Base-by-base conservation (phyloP, 2,797 vertebrate species). In the Mormyrus proboscirostris region DNA sequence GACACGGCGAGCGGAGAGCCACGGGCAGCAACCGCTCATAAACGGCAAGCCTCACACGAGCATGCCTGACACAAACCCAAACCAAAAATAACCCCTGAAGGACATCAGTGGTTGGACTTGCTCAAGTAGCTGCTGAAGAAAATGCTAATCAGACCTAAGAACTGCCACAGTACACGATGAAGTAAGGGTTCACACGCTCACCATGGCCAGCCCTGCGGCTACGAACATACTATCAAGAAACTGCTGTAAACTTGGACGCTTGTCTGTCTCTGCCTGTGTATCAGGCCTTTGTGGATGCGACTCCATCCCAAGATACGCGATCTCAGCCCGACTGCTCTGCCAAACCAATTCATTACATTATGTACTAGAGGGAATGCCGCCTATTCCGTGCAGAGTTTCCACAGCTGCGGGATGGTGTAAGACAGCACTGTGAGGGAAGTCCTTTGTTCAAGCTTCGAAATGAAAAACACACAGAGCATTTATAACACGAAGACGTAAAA, bases 121-220 rank as follows among this genome's bases (percentile, higher is more conserved):
- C 90, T 89, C 57, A 92, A 69, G 88, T 59, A 89, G 88, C 88
- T 86, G 84, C 16, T 73, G 88, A 82, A 79, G 86, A 90, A 91
- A 92, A 90, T 90, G 93, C 90, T 62, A 92, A 93, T 90, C 90
- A 91, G 86, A 87, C 76, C 41, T 83, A 62, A 90, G 88, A 88
- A 33, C 25, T 12, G 3, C 9, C 29, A 9, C 62, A 12, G 62
- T 29, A 12, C 62, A 69, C 10, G 7, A 25, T 62, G n/a, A 62
- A 53, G 2, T 53, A 53, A 69, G 62, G 25, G 9, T n/a, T 10
- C 22, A 65, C 1, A 33, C 62, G 14, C 10, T 29, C 62, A 29
- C 62, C 62, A 69, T 12, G 25, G 62, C 62, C 3, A 33, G 9
- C 25, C 25, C 62, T 4, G 62, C 1, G 25, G 25, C 10, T 4